phyloP scores from a whole-genome alignment of 2,888 invertebrate genomes.

The Oscheius myriophilus region DNA sequence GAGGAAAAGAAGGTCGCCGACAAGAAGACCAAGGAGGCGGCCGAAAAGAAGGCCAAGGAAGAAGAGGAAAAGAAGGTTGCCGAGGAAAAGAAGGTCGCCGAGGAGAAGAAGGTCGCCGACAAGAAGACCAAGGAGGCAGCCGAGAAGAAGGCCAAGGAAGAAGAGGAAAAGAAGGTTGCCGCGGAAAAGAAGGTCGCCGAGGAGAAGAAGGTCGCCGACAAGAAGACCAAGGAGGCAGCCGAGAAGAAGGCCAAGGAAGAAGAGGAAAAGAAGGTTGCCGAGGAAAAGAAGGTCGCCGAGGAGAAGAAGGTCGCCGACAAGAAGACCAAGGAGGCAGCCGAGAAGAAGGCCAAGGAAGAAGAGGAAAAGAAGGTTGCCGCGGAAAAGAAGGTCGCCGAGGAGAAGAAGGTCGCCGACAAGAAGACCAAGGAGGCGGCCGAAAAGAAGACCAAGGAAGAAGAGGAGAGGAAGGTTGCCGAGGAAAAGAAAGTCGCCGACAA shows the following conservation, averaged over 20 bases:
- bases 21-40: background rate
- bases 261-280: background rate
- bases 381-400: background rate
- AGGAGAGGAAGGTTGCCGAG: constrained; percentile 2
- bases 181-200: constrained; percentile 20
- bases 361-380: constrained; percentile 11
- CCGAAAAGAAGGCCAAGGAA: background rate
- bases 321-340: constrained; percentile 26
- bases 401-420: constrained; percentile 26
- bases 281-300: no score
- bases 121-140: constrained; percentile 25
- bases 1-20: constrained; percentile 9
- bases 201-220: constrained; percentile 1
- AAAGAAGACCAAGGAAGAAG: constrained; percentile 26
- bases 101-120: constrained; percentile 13
- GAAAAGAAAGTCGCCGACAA: constrained; percentile 28
- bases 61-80: constrained; percentile 2
- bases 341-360: constrained; percentile 11
- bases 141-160: constrained; percentile 22
- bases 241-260: no score
- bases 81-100: constrained; percentile 13
- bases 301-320: constrained; percentile 13
- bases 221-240: no score
- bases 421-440: constrained; percentile 15
- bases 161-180: constrained; percentile 24